Evolutionary conservation across 2,113 vertebrate species (phyloP).

Genomic region (Ctenomys sociabilis): DNA sequence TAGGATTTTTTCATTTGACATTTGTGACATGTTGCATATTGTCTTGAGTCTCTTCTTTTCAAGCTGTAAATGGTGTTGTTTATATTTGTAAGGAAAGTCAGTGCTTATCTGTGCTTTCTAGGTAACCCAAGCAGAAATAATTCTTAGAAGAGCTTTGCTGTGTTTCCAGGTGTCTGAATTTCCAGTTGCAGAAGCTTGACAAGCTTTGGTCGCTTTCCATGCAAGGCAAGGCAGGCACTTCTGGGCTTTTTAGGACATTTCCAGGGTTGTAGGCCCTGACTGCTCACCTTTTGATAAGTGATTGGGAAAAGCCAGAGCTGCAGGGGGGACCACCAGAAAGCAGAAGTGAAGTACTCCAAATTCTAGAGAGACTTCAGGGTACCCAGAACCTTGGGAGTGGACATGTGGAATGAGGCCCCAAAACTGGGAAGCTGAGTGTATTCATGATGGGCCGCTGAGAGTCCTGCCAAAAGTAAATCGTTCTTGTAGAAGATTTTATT

Average conservation of each 20-base stretch:
- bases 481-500: not conserved
- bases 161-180: not conserved
- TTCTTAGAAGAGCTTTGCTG: too few species aligned
- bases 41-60: not conserved
- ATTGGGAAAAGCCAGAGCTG: not conserved
- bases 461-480: not conserved
- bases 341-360: not conserved
- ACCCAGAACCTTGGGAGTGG: not conserved
- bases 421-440: rapidly evolving
- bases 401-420: rapidly evolving
- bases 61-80: not conserved
- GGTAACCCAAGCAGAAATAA: not conserved
- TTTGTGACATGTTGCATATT: not conserved
- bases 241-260: not conserved
- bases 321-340: not conserved
- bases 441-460: rapidly evolving
- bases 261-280: rapidly evolving
- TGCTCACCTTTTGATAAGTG: too few species aligned
- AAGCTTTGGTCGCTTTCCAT: rapidly evolving
- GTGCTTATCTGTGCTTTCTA: not conserved
- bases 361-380: not conserved
- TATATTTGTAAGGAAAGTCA: not conserved
- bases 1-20: not conserved
- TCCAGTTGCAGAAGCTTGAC: not conserved
- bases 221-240: rapidly evolving